Base-by-base conservation (phyloP, 2,113 vertebrate species). In the Macroglossus sobrinus region DNA sequence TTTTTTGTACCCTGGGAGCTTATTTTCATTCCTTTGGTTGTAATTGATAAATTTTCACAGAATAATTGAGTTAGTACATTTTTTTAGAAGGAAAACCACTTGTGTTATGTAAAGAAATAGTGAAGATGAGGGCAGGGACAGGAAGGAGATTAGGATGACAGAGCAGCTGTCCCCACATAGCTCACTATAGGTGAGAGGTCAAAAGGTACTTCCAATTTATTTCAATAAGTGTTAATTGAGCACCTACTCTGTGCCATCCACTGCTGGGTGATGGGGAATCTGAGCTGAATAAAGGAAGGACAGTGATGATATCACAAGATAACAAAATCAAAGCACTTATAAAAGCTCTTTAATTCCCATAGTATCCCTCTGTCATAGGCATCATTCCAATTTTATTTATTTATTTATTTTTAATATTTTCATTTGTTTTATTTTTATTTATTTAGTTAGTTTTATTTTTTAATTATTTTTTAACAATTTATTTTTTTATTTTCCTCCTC, bases 21-120 rank as follows among this genome's bases (percentile, higher is more conserved):
- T 88, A 90, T 94, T 97, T 96, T 96, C 96, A 95, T 96, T 96
- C 93, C 50, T 93, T 86, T 96, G 91, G 89, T 94, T 96, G 55
- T 91, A 66, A 89, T 63, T 96, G 97, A 94, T 97, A 95, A 96
- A 97, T 91, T 90, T 16, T 85, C 96, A 91, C 91, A 95, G 85
- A 89, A 88, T 96, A 94, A 97, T 91, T 95, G 76, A 96, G 91
- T 89, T 96, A 72, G 92, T 78, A 19, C 63, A 59, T 84, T 71
- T 92, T 94, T 93, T 86, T n/a, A 45, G 55, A 84, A 71, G 86
- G 78, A 47, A 96, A 97, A 55, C 80, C 84, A 55, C 24, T 33
- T 26, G 0, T 66, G 89, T 98, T 96, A 91, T 88, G 30, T 90
- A 88, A 97, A 96, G 66, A 93, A 38, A 45, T 50, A 40, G 66